Conservation (phyloP, 1,140 invertebrate genomes). For the Drosophila hydei region DNA sequence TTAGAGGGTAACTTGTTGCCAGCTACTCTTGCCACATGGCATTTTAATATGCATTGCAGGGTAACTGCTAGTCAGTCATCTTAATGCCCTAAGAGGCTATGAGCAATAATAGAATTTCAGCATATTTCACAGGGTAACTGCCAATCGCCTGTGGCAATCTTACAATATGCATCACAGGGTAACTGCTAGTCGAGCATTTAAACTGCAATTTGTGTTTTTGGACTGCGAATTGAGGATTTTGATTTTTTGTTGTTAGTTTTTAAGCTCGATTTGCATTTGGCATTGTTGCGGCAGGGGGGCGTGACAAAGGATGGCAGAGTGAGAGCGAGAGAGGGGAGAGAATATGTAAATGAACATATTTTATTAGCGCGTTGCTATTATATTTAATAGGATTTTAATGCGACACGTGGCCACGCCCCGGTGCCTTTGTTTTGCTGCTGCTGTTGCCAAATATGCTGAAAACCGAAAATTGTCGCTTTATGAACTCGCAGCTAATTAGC, state of each 20-base stretch:
- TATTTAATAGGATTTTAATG: conserved; percentile 69
- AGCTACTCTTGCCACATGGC: too few species aligned
- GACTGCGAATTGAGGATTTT: too few species aligned
- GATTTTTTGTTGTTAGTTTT: too few species aligned
- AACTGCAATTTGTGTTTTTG: too few species aligned
- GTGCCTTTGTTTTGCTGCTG: background rate
- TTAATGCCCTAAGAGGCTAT: too few species aligned
- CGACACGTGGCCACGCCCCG: conserved; percentile 32
- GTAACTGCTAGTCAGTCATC: background rate
- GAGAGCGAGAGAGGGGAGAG: background rate
- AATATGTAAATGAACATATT: conserved; percentile 71
- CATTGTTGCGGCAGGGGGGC: background rate
- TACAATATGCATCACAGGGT: background rate
- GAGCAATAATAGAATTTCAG: too few species aligned
- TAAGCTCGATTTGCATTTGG: conserved; percentile 1
- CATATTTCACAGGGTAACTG: too few species aligned
- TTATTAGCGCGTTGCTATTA: conserved; percentile 45
- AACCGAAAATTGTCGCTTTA: conserved; percentile 54
- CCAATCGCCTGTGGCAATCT: too few species aligned
- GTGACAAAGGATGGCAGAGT: background rate
- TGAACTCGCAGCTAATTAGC: conserved; percentile 50
- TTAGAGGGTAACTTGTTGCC: too few species aligned
- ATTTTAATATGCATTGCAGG: background rate
- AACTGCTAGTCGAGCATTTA: too few species aligned
- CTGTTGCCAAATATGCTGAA: conserved; percentile 6